These are phyloP conservation scores for Latheticus oryzae DNA, from an alignment of 2,888 invertebrate genomes.

Conservation along the genomic window DNA sequence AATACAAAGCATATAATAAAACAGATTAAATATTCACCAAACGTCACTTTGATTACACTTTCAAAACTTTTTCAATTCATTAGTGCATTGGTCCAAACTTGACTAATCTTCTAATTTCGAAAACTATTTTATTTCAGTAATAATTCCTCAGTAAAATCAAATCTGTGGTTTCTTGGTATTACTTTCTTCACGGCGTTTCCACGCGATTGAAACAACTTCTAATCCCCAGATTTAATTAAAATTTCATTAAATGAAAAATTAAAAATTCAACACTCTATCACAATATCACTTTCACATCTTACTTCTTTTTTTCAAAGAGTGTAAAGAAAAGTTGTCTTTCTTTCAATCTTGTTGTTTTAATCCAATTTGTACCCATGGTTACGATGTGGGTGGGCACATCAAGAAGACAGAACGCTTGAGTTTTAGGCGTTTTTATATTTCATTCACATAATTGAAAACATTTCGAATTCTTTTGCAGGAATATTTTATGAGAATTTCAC, in stretches of 20 bases:
- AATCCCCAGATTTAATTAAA: conserved; percentile 21
- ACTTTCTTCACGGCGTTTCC: conserved; percentile 10
- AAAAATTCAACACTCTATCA: neutral
- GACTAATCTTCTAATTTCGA: too few species aligned
- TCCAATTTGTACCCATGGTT: conserved; percentile 36
- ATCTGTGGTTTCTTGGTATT: conserved; percentile 13
- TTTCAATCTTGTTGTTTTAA: conserved; percentile 37
- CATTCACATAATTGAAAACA: too few species aligned
- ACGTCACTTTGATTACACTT: too few species aligned
- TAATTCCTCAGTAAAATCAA: too few species aligned
- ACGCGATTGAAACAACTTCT: conserved; percentile 6
- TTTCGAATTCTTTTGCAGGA: too few species aligned
- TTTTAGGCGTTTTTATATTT: conserved; percentile 18
- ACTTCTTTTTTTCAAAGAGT: conserved; percentile 15
- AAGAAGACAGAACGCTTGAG: too few species aligned
- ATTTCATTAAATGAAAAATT: conserved; percentile 9
- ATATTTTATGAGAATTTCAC: too few species aligned
- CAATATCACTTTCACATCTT: neutral
- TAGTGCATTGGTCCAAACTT: too few species aligned
- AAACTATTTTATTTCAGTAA: too few species aligned
- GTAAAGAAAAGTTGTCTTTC: conserved; percentile 10
- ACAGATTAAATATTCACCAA: too few species aligned
- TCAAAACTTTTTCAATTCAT: too few species aligned
- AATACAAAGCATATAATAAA: too few species aligned
- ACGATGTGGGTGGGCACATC: conserved; percentile 17